Evolutionary conservation across 2,113 vertebrate species (phyloP).

Genomic region (Cnemophilus loriae): DNA sequence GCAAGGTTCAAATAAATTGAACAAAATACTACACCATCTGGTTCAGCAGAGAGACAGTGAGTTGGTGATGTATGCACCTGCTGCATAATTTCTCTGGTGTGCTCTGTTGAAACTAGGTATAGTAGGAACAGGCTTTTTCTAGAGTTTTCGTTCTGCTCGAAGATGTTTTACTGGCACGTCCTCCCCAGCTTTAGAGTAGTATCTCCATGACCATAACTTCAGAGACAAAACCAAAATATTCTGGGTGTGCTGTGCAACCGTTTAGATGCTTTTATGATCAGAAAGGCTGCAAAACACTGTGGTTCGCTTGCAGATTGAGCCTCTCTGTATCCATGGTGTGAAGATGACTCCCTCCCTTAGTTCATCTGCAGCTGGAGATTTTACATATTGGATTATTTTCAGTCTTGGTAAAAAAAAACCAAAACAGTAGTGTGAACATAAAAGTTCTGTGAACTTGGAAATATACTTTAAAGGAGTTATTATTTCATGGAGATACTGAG

Average conservation of each 20-base stretch:
- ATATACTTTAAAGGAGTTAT: background rate
- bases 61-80: background rate
- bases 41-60: background rate
- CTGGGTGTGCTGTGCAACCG: background rate
- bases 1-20: background rate
- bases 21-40: background rate
- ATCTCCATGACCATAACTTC: background rate
- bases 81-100: background rate
- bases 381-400: background rate
- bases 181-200: background rate
- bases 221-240: background rate
- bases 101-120: background rate
- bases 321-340: background rate
- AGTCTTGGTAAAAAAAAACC: background rate
- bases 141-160: background rate
- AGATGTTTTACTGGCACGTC: background rate
- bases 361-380: background rate
- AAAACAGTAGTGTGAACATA: background rate
- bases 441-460: background rate
- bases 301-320: background rate
- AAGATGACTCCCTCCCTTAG: background rate
- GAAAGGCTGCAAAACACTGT: accelerated
- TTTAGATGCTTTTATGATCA: background rate
- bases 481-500: background rate
- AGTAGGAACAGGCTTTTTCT: background rate